Percentiles rank a stretch among this genome's conserved stretches.
Conservation (phyloP, 2,888 invertebrate genomes). For the Parasteatoda lunata region DNA sequence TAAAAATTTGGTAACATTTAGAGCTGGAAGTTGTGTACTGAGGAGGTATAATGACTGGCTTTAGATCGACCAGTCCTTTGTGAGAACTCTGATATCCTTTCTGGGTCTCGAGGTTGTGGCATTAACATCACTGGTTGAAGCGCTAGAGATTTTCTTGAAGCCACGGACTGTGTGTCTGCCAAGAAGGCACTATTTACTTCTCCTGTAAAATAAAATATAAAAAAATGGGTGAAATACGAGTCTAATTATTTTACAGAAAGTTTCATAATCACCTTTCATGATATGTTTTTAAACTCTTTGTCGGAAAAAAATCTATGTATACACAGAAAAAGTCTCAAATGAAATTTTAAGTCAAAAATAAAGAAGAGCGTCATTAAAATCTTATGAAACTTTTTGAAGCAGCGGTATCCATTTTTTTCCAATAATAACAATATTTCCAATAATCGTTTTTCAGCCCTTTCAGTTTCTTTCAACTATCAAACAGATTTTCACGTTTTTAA, state of each 20-base stretch:
- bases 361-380: no score
- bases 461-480: no score
- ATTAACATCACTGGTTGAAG: slow-evolving; percentile 89
- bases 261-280: no score
- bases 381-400: no score
- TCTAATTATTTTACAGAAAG: background rate
- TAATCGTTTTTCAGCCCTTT: no score
- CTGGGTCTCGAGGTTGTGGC: slow-evolving; percentile 81
- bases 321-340: no score
- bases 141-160: slow-evolving; percentile 89
- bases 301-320: no score
- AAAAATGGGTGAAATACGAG: background rate
- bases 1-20: slow-evolving; percentile 72
- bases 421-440: no score
- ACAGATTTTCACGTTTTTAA: no score
- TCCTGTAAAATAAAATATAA: slow-evolving; percentile 78
- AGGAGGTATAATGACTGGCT: slow-evolving; percentile 79
- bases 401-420: no score
- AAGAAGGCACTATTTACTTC: slow-evolving; percentile 92
- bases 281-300: no score
- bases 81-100: slow-evolving; percentile 71
- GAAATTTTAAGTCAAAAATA: no score
- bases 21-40: slow-evolving; percentile 83
- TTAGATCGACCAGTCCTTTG: slow-evolving; percentile 72
- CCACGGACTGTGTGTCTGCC: slow-evolving; percentile 88